Percentiles rank a stretch among this genome's conserved stretches.
These are phyloP conservation scores for Pterostichus niger DNA, from an alignment of 2,888 invertebrate genomes.

Conservation along the genomic window DNA sequence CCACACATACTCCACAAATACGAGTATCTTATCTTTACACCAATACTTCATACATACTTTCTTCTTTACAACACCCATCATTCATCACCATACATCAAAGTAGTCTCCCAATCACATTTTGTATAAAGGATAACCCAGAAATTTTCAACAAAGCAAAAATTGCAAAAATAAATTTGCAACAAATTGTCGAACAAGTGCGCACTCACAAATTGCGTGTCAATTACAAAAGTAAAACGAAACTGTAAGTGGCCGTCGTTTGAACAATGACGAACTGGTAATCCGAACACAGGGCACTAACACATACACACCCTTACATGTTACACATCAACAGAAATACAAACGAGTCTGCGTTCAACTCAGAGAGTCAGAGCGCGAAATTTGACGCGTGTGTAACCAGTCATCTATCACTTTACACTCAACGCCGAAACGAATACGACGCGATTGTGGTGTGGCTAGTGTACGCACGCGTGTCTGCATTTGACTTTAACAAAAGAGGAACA, in stretches of 20 bases:
- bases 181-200: no score
- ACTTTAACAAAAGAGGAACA: neutral
- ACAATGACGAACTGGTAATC: slow-evolving; percentile 14
- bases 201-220: neutral
- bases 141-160: no score
- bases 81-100: no score
- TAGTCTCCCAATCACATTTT: no score
- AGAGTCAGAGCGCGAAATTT: slow-evolving; percentile 9
- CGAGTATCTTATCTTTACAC: no score
- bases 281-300: slow-evolving; percentile 17
- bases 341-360: neutral
- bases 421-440: neutral
- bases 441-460: neutral
- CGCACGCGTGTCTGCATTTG: neutral
- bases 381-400: slow-evolving; percentile 33
- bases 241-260: slow-evolving; percentile 22
- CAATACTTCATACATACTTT: no score
- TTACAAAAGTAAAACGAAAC: slow-evolving; percentile 38
- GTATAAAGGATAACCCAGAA: no score
- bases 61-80: no score
- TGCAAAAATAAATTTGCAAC: no score
- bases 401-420: slow-evolving; percentile 30
- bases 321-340: neutral
- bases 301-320: neutral
- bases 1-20: no score